A percentile compares a stretch with the other conserved stretches of the same genome.
phyloP scores from a whole-genome alignment of 2,888 invertebrate species.

The Pseudoips prasinana region DNA sequence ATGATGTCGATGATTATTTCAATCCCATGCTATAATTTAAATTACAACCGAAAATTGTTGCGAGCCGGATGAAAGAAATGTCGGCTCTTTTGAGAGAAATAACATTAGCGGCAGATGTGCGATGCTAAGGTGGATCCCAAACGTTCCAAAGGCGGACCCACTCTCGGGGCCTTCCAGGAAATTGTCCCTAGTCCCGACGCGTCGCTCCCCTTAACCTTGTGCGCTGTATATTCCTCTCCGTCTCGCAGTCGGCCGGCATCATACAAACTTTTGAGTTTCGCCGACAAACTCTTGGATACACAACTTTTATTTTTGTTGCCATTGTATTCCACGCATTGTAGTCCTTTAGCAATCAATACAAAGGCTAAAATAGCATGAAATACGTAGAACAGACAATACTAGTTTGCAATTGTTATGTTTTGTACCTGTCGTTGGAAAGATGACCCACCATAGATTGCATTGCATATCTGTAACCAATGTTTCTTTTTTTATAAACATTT shows the following conservation, averaged over 20 bases:
- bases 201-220: slow-evolving; percentile 45
- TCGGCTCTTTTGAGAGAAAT: slow-evolving; percentile 31
- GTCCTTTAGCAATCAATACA: slow-evolving; percentile 41
- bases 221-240: slow-evolving; percentile 49
- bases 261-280: slow-evolving; percentile 64
- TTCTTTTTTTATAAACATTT: too few species aligned
- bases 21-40: slow-evolving; percentile 1
- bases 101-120: slow-evolving; percentile 72
- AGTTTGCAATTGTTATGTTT: slow-evolving; percentile 20
- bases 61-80: slow-evolving; percentile 37
- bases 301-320: slow-evolving; percentile 52
- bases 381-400: slow-evolving; percentile 23
- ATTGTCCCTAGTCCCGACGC: slow-evolving; percentile 37
- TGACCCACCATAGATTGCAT: too few species aligned
- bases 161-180: slow-evolving; percentile 73
- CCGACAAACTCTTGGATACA: slow-evolving; percentile 63
- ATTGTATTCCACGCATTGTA: slow-evolving; percentile 42
- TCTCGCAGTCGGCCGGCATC: slow-evolving; percentile 41
- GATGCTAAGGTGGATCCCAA: slow-evolving; percentile 48
- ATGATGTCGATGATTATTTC: not conserved
- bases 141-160: slow-evolving; percentile 56
- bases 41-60: slow-evolving; percentile 4
- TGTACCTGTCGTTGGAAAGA: slow-evolving; percentile 14
- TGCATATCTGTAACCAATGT: too few species aligned
- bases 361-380: slow-evolving; percentile 42